Percentiles rank a stretch among this genome's conserved stretches.
phyloP scores from a whole-genome alignment of 2,113 vertebrate genomes.

The Platichthys stellatus region DNA sequence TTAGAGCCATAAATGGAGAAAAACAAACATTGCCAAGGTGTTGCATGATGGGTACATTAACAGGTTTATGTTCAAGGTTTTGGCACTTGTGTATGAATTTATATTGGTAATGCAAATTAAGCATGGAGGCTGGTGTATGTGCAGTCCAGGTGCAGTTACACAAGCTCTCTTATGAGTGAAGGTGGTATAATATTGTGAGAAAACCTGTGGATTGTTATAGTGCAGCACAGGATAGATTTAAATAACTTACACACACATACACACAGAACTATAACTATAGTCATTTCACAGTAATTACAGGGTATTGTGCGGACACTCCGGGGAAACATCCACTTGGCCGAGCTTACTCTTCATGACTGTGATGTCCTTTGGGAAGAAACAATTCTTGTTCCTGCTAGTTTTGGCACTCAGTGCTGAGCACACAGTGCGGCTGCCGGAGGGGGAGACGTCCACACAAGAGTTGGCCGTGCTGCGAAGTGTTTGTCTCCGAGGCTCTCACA shows the following conservation, averaged over 20 bases:
- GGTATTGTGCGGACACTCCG: neutral
- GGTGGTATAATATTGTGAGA: neutral
- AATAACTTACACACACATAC: neutral
- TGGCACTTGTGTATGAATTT: neutral
- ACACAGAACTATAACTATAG: neutral
- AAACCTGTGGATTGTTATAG: neutral
- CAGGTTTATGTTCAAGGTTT: neutral
- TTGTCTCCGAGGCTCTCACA: neutral
- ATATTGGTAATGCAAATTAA: neutral
- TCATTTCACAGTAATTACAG: neutral
- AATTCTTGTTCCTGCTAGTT: slow-evolving; percentile 25
- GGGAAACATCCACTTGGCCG: neutral
- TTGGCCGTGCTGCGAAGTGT: slow-evolving; percentile 10
- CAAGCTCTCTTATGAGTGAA: neutral
- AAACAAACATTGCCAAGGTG: neutral
- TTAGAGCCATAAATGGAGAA: neutral
- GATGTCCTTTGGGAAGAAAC: slow-evolving; percentile 27
- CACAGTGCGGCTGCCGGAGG: slow-evolving; percentile 5
- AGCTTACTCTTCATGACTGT: slow-evolving; percentile 28
- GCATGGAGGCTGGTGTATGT: neutral
- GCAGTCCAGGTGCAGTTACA: neutral
- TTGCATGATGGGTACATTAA: neutral
- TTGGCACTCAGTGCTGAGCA: neutral
- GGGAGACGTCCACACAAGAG: neutral
- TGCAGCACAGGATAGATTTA: neutral